Evolutionary conservation across 2,888 invertebrate genomes (phyloP).

Genomic region (Eulithis prunata): DNA sequence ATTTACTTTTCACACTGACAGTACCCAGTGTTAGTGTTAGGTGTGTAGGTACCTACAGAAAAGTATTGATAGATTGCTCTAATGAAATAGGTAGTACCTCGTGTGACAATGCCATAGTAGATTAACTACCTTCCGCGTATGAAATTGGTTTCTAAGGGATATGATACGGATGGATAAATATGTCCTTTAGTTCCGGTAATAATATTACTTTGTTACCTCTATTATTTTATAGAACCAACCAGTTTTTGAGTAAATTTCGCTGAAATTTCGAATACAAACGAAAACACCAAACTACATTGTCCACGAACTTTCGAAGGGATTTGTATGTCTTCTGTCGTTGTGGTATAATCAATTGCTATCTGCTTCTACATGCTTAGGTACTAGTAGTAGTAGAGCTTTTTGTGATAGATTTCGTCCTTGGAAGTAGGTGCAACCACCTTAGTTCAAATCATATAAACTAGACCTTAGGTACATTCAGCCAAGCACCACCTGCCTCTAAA

Average conservation of each 20-base stretch:
- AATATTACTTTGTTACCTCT: neutral
- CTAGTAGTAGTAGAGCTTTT: too few relatives aligned
- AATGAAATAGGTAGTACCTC: conserved; percentile 12
- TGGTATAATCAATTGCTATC: too few relatives aligned
- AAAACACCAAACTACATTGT: neutral
- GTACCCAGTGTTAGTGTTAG: conserved; percentile 3
- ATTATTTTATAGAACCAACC: neutral
- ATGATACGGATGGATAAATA: conserved; percentile 1
- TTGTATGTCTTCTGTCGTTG: neutral
- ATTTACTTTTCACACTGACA: neutral
- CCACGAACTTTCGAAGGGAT: neutral
- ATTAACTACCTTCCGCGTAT: conserved; percentile 19
- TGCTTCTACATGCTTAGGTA: too few relatives aligned
- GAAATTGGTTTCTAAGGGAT: conserved; percentile 11
- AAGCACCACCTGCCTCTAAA: too few relatives aligned
- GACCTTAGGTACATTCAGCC: too few relatives aligned
- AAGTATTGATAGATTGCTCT: conserved; percentile 24
- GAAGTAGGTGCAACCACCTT: too few relatives aligned
- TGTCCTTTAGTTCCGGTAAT: conserved; percentile 1
- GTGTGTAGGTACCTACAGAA: conserved; percentile 4
- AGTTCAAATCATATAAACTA: too few relatives aligned
- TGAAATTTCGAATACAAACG: neutral
- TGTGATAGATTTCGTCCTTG: too few relatives aligned
- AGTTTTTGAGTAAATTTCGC: too few relatives aligned
- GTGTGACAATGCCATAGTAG: conserved; percentile 19